phyloP scores from a whole-genome alignment of 2,888 invertebrate species.

The Trissonchulus sp. region DNA sequence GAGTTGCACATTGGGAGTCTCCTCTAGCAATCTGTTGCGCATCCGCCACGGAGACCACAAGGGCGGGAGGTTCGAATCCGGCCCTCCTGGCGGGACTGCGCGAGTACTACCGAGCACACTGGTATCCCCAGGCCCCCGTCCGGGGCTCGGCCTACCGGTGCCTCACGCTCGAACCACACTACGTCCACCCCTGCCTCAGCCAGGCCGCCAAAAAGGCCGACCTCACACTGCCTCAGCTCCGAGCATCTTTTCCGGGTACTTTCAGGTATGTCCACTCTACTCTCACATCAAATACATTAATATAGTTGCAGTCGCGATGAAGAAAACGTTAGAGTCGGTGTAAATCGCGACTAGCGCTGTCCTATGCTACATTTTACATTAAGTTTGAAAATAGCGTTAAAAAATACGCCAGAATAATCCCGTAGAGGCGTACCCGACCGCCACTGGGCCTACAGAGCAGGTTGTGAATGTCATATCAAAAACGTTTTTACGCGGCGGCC shows the following conservation, averaged over 20 bases:
- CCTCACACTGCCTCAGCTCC: slow-evolving; percentile 82
- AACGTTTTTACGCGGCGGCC: too few relatives aligned
- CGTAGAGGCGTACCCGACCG: too few relatives aligned
- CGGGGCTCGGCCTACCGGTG: slow-evolving; percentile 94
- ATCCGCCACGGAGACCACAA: neutral
- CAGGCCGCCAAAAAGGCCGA: slow-evolving; percentile 85
- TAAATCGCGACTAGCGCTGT: too few relatives aligned
- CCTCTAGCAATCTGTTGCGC: neutral
- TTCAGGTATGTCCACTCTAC: too few relatives aligned
- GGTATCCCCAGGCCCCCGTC: slow-evolving; percentile 94
- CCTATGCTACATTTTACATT: too few relatives aligned
- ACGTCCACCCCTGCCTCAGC: slow-evolving; percentile 79
- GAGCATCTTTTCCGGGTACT: slow-evolving; percentile 77
- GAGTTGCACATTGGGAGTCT: neutral
- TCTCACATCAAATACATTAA: too few relatives aligned
- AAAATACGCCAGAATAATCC: too few relatives aligned
- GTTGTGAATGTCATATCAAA: too few relatives aligned
- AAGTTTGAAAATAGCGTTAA: too few relatives aligned
- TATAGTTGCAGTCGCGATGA: too few relatives aligned
- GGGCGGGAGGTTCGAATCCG: slow-evolving; percentile 52
- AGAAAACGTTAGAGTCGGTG: too few relatives aligned
- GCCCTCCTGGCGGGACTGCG: slow-evolving; percentile 70
- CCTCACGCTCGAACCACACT: slow-evolving; percentile 81
- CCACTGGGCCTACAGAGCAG: too few relatives aligned
- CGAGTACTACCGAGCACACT: slow-evolving; percentile 79